Conservation (phyloP, 1,140 invertebrate genomes). For the Manduca sexta region DNA sequence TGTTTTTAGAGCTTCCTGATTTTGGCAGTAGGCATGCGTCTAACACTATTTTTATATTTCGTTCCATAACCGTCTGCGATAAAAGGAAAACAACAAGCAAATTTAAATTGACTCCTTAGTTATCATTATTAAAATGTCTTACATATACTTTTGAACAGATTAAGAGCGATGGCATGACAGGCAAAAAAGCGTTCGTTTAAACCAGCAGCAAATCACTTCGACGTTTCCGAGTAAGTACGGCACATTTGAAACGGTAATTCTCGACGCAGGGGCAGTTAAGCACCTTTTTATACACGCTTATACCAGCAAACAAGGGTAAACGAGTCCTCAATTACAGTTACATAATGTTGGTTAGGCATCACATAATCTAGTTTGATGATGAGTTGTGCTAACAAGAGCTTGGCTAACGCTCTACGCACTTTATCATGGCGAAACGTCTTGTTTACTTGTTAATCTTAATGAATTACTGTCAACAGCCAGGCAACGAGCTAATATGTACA, state of each 20-base stretch:
- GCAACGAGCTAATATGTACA: conserved; percentile 1
- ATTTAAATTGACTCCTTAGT: no score
- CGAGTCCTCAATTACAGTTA: conserved; percentile 8
- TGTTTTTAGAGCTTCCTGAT: background rate
- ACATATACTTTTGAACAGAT: background rate
- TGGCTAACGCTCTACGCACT: conserved; percentile 9
- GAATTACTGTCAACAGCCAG: conserved; percentile 18
- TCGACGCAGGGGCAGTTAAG: background rate
- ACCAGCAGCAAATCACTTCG: background rate
- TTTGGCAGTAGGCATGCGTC: background rate
- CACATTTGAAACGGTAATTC: conserved; percentile 6
- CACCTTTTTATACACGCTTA: conserved; percentile 1
- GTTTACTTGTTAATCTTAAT: conserved; percentile 18
- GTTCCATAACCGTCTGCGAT: background rate
- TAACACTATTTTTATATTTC: background rate
- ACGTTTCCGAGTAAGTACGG: background rate
- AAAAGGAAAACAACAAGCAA: no score
- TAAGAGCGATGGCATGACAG: no score
- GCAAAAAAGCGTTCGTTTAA: no score
- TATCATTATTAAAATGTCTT: no score
- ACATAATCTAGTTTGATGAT: conserved; percentile 13
- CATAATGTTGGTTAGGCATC: conserved; percentile 1
- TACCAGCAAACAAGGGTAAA: conserved; percentile 6
- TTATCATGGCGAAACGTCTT: conserved; percentile 21
- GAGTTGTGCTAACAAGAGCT: conserved; percentile 10